Evolutionary conservation across 2,113 vertebrate genomes (phyloP), one percentile per base, ranked within the genome.

Genomic region (Oncorhynchus kisutch): DNA sequence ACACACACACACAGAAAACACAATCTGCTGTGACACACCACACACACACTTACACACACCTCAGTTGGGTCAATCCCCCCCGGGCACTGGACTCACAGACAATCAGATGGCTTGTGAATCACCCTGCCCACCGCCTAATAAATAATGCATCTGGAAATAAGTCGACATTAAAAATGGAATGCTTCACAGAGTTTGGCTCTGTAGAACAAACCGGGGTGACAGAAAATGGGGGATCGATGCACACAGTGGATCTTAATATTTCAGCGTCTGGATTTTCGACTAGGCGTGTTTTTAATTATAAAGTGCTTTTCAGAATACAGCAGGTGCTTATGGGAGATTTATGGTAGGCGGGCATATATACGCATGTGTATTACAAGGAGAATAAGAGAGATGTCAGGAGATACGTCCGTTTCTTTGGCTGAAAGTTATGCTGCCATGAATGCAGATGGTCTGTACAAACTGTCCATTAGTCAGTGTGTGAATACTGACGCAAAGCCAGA

Each of bases 81-180:
- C 49, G 1, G 66, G 20, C 65, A 25, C 31, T 49, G 27, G 76
- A 73, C 78, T 70, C 64, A 67, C 71, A 77, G 49, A 75, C 73
- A 82, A 79, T 79, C 77, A 79, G 79, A 72, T 69, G 67, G 73
- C 73, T 79, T 73, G 64, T 65, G 54, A 70, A 59, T 72, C 64
- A 73, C 73, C 64, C 70, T 18, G 66, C 70, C 71, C 22, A 45
- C 39, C 9, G 22, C 59, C 73, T 73, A 57, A 57, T 82, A 73
- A 82, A 82, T 82, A 79, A 82, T 82, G 79, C 73, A 79, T 13
- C 48, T 70, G 59, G 59, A 79, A 79, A 82, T 76, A 73, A 82
- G 77, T 48, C 76, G 68, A 76, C 57, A 74, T 57, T 82, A 76
- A 79, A 82, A 79, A 79, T 82, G 76, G 76, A 73, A 82, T 79